Percentiles rank a stretch among this genome's conserved stretches.
These are phyloP conservation scores for Heliconius hermathena DNA, from an alignment of 1,140 invertebrate species.

Conservation along the genomic window DNA sequence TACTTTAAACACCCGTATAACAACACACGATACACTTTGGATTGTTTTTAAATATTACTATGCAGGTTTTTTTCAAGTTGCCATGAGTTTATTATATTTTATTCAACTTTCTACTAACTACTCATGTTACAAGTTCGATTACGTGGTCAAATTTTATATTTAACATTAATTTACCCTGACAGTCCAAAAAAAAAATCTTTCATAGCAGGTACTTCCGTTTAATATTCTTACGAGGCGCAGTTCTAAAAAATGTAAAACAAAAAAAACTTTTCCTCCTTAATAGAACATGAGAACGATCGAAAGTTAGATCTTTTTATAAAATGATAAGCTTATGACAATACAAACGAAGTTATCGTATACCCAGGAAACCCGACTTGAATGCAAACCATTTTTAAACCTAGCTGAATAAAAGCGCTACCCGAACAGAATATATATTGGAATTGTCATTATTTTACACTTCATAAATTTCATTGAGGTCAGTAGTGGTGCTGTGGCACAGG, in stretches of 20 bases:
- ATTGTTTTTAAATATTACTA: background rate
- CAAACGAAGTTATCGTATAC: slow-evolving; percentile 1
- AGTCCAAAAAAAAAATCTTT: no score
- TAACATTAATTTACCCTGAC: no score
- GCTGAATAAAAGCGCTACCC: background rate
- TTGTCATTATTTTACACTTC: background rate
- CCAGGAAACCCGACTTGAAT: background rate
- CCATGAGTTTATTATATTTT: background rate
- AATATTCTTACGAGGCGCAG: no score
- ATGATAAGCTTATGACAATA: slow-evolving; percentile 1
- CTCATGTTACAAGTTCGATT: background rate
- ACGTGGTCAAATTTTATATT: background rate
- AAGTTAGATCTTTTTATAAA: slow-evolving; percentile 4
- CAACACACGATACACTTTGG: background rate
- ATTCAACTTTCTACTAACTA: background rate
- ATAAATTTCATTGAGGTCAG: background rate
- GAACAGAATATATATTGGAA: background rate
- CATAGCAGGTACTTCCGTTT: no score
- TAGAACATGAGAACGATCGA: background rate
- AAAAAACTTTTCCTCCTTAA: background rate
- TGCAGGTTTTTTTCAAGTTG: background rate
- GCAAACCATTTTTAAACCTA: background rate
- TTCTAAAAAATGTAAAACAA: background rate
- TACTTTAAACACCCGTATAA: slow-evolving; percentile 5
- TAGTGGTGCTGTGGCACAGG: no score